Base-by-base conservation (phyloP, 2,888 invertebrate genomes). In the Scaptodrosophila latifasciaeformis region DNA sequence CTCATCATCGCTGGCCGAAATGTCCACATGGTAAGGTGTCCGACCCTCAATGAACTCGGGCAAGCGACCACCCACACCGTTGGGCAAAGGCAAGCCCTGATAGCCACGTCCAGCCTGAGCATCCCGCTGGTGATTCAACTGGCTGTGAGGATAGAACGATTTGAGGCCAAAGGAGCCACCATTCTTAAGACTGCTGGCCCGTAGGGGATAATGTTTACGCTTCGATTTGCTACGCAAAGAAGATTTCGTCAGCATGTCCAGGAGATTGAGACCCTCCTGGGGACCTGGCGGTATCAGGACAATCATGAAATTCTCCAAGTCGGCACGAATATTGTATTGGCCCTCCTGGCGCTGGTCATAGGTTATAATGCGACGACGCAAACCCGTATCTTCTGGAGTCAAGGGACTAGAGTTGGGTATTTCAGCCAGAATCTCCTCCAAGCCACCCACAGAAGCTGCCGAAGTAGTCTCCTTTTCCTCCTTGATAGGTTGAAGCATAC, bases 271-370 rank as follows among this genome's bases (percentile, higher is more conserved):
- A 0, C 82, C 81, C 13, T 83, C 83, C 24, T 72, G 62, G 1
- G 84, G 72, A 21, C 79, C 82, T 2, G 90, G 89, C 17, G 91
- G 86, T 0, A 91, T 89, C n/a, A 93, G 83, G 19, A 94, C 84
- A 46, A 94, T 86, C 62, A 93, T 87, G 62, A 94, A 89, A 78
- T 94, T 93, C 64, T 93, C 91, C 7, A 94, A 86, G 82, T 93
- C 92, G 0, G 92, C 92, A 46, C 91, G 89, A 9, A 93, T 88
- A 84, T 95, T 93, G 60, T 89, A 82, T 2, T 91, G 90, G n/a
- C 94, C 94, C 52, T 93, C 91, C 83, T 94, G 94, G 0, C 92
- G 88, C 80, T 93, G 92, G 83, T 94, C 86, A 43, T 84, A 86
- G 2, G 82, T 84, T 2, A 86, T 50, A 1, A 79, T 34, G 2